Evolutionary conservation across 1,140 invertebrate genomes (phyloP), one percentile per base, ranked within the genome.

Genomic region (Trachelipus rathkii): DNA sequence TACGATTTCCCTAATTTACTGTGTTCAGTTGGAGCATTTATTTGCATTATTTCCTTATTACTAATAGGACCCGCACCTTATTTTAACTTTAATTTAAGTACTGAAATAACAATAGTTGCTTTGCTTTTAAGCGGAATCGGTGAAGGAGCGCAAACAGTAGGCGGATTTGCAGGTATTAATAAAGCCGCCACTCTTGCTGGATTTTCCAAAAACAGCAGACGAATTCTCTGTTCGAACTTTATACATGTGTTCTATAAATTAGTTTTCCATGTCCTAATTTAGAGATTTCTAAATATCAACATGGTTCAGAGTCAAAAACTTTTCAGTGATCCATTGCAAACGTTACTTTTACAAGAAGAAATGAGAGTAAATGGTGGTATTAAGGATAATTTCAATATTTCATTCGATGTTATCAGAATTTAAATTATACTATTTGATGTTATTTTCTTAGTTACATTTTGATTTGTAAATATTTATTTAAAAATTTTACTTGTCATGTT

Each of bases 231-330:
- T 95, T 70, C 94, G 93, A 4, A 92, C 91, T 1, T 86, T 95
- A 66, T 94, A 93, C 92, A 93, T 93, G 0, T 93, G 92, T 11
- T 90, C 91, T 0, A 94, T 94, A 83, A 93, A 93, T 1, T 85
- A 93, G n/a, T 92, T 92, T 33, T 94, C 93, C 84, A 90, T 93
- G 92, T 0, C 92, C 92, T 0, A 92, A 91, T 0, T 85, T 93
- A 0, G 44, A 92, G 92, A 9, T 87, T 92, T 50, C 86, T 95
- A 0, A 89, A 90, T 77, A 95, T 79, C 87, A 85, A 70, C 88
- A 92, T 60, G 91, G 91, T 0, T 95, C n/a, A n/a, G n/a, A n/a
- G n/a, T n/a, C n/a, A n/a, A n/a, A n/a, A n/a, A n/a, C n/a, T n/a
- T n/a, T n/a, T n/a, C n/a, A n/a, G n/a, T n/a, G n/a, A n/a, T n/a